phyloP scores from a whole-genome alignment of 2,888 invertebrate species.

The Leucophenga maculata region DNA sequence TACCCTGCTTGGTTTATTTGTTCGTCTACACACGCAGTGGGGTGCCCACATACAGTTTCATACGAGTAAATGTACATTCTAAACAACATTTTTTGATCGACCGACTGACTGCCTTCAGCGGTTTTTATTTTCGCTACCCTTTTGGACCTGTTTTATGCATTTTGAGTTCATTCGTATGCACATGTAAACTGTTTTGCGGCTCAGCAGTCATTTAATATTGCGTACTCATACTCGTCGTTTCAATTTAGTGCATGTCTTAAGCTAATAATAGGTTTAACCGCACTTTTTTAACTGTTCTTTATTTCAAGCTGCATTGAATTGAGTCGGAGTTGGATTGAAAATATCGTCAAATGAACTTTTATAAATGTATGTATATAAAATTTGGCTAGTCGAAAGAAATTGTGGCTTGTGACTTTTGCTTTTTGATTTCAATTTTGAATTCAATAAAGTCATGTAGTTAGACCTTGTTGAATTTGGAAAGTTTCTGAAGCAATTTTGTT shows the following conservation, averaged over 20 bases:
- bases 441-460: too few relatives aligned
- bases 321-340: background rate
- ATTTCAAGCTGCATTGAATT: constrained; percentile 25
- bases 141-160: constrained; percentile 30
- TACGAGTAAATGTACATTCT: background rate
- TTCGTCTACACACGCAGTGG: constrained; percentile 46
- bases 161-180: constrained; percentile 12
- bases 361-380: too few relatives aligned
- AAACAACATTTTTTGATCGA: background rate
- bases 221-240: constrained; percentile 46
- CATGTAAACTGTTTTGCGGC: constrained; percentile 5
- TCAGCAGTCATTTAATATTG: constrained; percentile 35
- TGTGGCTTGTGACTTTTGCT: constrained; percentile 50
- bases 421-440: constrained; percentile 60
- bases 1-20: constrained; percentile 39
- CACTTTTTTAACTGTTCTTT: constrained; percentile 63
- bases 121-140: constrained; percentile 48
- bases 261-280: constrained; percentile 65
- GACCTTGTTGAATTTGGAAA: constrained; percentile 34
- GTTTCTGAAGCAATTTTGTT: too few relatives aligned
- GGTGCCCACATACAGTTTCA: constrained; percentile 39
- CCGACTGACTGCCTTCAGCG: constrained; percentile 52
- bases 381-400: too few relatives aligned
- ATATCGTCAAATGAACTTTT: background rate
- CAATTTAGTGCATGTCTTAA: constrained; percentile 56